Conservation (phyloP, 2,888 invertebrate genomes). For the Acronicta aceris region DNA sequence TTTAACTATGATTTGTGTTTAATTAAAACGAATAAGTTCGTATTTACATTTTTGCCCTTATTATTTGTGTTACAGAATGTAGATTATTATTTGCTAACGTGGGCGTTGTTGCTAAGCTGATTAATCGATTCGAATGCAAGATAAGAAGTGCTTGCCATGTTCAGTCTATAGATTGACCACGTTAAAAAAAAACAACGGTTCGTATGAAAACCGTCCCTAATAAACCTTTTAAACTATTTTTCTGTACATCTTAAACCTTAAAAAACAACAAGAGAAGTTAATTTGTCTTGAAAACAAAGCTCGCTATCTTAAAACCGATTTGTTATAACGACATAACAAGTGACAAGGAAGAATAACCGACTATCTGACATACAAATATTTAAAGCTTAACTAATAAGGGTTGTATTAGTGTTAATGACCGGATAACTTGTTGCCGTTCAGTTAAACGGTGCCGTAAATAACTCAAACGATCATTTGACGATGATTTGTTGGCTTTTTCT, state of each 20-base stretch:
- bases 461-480: slow-evolving; percentile 33
- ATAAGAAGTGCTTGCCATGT: too few relatives aligned
- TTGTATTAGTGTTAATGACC: slow-evolving; percentile 57
- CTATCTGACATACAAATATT: slow-evolving; percentile 34
- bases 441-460: slow-evolving; percentile 59
- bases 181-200: not conserved
- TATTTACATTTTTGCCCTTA: not conserved
- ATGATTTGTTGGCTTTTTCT: slow-evolving; percentile 30
- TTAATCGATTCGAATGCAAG: too few relatives aligned
- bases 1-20: slow-evolving; percentile 24
- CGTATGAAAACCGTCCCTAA: too few relatives aligned
- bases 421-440: slow-evolving; percentile 65
- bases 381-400: slow-evolving; percentile 54
- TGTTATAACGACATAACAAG: slow-evolving; percentile 22
- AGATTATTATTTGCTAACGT: too few relatives aligned
- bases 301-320: slow-evolving; percentile 34
- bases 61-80: too few relatives aligned
- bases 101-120: too few relatives aligned
- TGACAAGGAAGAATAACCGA: slow-evolving; percentile 46
- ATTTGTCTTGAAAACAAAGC: slow-evolving; percentile 19
- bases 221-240: too few relatives aligned
- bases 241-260: not conserved
- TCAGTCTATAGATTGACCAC: not conserved
- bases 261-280: not conserved
- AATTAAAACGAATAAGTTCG: slow-evolving; percentile 13